Base-by-base conservation (phyloP, 2,113 vertebrate species). In the Cochlearius cochlearius region DNA sequence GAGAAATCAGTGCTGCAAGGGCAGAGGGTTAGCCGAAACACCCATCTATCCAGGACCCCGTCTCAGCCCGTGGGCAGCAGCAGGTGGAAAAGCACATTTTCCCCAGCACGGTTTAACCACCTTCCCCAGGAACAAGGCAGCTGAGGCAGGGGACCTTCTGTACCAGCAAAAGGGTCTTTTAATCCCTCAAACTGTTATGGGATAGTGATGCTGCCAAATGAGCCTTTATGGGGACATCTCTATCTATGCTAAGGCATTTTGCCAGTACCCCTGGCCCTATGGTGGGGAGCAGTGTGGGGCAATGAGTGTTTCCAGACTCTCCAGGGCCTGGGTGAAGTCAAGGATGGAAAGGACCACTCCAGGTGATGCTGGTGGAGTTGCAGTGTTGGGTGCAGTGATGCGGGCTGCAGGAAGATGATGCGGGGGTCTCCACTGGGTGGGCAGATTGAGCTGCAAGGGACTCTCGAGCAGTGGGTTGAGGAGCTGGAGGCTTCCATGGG, bases 341-440 rank as follows among this genome's bases (percentile, higher is more conserved):
- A 66, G 34, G 64, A 64, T n/a, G 26, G 22, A 56, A 66, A 56
- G 20, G 34, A 66, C 55, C 15, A 1, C 41, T 23, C n/a, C 27
- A 53, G 30, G 68, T 3, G 1, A 56, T 52, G 62, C 30, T 39
- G 41, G 15, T 7, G 41, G 34, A 64, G 14, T 49, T 72, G 58
- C 2, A 3, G 38, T 1, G 0, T 7, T 41, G n/a, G 45, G 52
- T 6, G 2, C 20, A 19, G 56, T 56, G 56, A 18, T 1, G 1
- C 49, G 58, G 64, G 43, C 36, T 85, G 34, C 26, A 60, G 49
- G 58, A 55, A 68, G 17, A 10, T 14, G 5, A 55, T 4, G 21
- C 1, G 2, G n/a, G 4, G 11, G 7, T 55, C 53, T 73, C 21
- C 4, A 2, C n/a, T 69, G 20, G 6, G 1, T 30, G 38, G 29